A percentile compares a stretch with the other conserved stretches of the same genome.
These are phyloP conservation scores for Anthophora plumipes DNA, from an alignment of 2,888 invertebrate species.

Conservation along the genomic window DNA sequence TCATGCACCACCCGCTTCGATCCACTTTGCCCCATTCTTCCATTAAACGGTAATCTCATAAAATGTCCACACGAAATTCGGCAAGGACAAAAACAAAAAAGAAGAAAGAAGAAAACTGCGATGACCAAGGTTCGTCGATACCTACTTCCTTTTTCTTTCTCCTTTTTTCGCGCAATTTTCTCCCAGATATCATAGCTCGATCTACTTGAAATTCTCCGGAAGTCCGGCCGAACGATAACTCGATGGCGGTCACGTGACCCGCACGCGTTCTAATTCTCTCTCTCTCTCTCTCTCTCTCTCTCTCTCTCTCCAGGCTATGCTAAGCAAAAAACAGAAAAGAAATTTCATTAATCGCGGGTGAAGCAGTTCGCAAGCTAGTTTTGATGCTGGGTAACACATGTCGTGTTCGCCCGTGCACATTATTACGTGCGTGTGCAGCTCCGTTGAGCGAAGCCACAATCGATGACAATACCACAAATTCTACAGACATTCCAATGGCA, in stretches of 20 bases:
- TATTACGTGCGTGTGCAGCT: slow-evolving; percentile 29
- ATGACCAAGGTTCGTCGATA: too few relatives aligned
- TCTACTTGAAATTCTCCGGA: slow-evolving; percentile 36
- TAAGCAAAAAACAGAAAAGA: too few relatives aligned
- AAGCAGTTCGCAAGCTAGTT: neutral
- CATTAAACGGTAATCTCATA: slow-evolving; percentile 6
- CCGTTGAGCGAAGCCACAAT: slow-evolving; percentile 45
- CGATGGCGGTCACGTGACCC: neutral
- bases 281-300: too few relatives aligned
- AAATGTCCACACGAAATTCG: slow-evolving; percentile 19
- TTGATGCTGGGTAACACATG: slow-evolving; percentile 8
- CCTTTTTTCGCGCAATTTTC: slow-evolving; percentile 1
- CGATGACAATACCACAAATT: slow-evolving; percentile 65
- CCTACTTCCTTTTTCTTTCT: neutral
- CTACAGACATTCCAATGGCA: slow-evolving; percentile 62
- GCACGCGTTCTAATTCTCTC: too few relatives aligned
- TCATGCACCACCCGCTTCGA: neutral
- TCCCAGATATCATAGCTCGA: neutral
- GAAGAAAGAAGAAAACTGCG: too few relatives aligned
- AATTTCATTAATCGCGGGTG: slow-evolving; percentile 9
- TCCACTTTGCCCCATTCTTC: neutral
- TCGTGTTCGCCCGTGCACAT: slow-evolving; percentile 23
- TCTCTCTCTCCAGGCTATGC: too few relatives aligned
- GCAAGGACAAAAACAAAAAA: neutral
- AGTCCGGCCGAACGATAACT: slow-evolving; percentile 16